Evolutionary conservation across 2,113 vertebrate genomes (phyloP), one percentile per base, ranked within the genome.

Genomic region (Gopherus flavomarginatus): DNA sequence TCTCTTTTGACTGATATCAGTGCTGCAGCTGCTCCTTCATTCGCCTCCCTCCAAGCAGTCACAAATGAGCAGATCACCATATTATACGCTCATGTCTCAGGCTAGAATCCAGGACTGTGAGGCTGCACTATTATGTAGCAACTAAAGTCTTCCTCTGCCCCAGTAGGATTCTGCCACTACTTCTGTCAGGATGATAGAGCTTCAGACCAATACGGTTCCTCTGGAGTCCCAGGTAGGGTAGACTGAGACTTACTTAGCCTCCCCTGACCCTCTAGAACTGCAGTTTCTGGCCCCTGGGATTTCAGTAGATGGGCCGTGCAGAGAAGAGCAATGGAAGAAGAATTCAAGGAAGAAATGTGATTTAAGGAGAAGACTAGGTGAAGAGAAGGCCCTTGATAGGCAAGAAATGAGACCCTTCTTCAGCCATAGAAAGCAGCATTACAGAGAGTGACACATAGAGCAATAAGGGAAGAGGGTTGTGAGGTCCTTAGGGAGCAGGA

Each of bases 221-320:
- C 19, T 72, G 8, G 35, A 69, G n/a, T 69, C 29, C 17, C 35
- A 90, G 12, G 1, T 19, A 26, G 11, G 3, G 1, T 2, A 11
- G n/a, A 75, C 7, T 62, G 1, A n/a, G 1, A 3, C 35, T 53
- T 1, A 0, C 94, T 91, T 77, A 49, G 62, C 62, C 62, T 72
- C 11, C 35, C n/a, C 21, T 72, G 65, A 72, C 19, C 7, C 42
- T 82, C 47, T 69, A 2, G 1, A 69, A 17, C 8, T n/a, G 14
- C 6, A 80, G 59, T 85, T 90, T 82, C n/a, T 86, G 8, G 16
- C 17, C 6, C 22, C 6, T 78, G 24, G 24, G 12, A 26, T 29
- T 78, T 49, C 10, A 31, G 2, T 38, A 4, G 5, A 16, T 83
- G 1, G 21, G 1, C 9, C 54, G 4, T 31, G 4, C 44, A 8